phyloP scores from a whole-genome alignment of 2,113 vertebrate species.

The Rhea pennata region DNA sequence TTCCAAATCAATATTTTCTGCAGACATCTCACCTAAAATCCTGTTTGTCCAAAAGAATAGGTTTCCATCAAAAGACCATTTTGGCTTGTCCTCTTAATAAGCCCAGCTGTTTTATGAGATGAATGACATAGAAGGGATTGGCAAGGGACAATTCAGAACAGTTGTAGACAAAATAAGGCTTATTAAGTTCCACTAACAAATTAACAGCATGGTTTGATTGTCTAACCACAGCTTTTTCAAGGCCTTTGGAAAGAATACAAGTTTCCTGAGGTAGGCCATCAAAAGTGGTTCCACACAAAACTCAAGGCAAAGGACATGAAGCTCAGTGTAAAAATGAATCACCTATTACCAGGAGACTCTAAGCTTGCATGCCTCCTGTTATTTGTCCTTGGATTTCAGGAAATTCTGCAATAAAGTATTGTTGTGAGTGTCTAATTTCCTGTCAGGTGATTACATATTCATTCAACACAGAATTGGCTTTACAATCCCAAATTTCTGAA shows the following conservation, averaged over 20 bases:
- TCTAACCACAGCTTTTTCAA: neutral
- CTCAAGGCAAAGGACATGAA: neutral
- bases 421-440: neutral
- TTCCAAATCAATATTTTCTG: conserved; percentile 1
- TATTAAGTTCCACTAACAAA: neutral
- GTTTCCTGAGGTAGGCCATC: neutral
- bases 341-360: neutral
- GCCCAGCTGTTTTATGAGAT: neutral
- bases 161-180: neutral
- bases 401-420: neutral
- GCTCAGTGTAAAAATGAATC: neutral
- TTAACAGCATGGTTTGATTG: neutral
- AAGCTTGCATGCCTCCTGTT: neutral
- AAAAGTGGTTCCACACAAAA: neutral
- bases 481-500: neutral
- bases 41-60: neutral
- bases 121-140: neutral
- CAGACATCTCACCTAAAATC: neutral
- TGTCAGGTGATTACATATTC: neutral
- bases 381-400: neutral
- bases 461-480: neutral
- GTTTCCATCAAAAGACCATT: neutral
- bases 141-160: neutral
- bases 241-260: neutral
- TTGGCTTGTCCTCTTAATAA: neutral